These are phyloP conservation scores for Mesorhabditis belari DNA, from an alignment of 2,888 invertebrate species.

Conservation along the genomic window DNA sequence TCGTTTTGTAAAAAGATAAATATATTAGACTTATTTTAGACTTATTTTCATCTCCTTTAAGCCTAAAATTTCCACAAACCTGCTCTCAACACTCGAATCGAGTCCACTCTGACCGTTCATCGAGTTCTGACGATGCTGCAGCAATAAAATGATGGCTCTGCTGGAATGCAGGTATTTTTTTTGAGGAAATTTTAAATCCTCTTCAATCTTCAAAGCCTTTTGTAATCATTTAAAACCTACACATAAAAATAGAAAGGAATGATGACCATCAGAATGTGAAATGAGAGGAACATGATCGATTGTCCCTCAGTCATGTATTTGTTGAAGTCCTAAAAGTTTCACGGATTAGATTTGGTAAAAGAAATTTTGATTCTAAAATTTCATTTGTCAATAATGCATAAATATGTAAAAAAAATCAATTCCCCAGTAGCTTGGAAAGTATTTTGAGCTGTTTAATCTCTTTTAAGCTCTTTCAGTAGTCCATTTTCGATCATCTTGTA, in stretches of 20 bases:
- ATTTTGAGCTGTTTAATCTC: neutral
- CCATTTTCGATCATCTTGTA: no score
- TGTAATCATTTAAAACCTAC: slow-evolving; percentile 16
- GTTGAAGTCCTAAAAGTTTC: slow-evolving; percentile 22
- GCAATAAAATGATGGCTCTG: slow-evolving; percentile 29
- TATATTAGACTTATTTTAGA: neutral
- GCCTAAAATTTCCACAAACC: neutral
- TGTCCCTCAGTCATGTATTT: slow-evolving; percentile 33
- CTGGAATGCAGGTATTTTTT: slow-evolving; percentile 10
- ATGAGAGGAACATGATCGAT: slow-evolving; percentile 27
- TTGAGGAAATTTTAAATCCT: no score
- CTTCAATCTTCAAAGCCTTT: no score
- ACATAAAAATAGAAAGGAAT: slow-evolving; percentile 45
- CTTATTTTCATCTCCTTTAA: no score
- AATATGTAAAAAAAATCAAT: no score
- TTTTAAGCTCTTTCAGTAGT: neutral
- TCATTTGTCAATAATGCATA: no score
- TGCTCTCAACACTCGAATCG: neutral
- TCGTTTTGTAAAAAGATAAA: neutral
- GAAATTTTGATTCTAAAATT: no score
- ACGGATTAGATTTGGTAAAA: no score
- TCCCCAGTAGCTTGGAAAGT: no score
- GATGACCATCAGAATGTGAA: slow-evolving; percentile 42
- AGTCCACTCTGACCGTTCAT: slow-evolving; percentile 8
- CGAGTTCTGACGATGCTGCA: slow-evolving; percentile 22